Evolutionary conservation across 2,888 invertebrate species (phyloP), one percentile per base, ranked within the genome.

Genomic region (Drepanosiphum platanoidis): DNA sequence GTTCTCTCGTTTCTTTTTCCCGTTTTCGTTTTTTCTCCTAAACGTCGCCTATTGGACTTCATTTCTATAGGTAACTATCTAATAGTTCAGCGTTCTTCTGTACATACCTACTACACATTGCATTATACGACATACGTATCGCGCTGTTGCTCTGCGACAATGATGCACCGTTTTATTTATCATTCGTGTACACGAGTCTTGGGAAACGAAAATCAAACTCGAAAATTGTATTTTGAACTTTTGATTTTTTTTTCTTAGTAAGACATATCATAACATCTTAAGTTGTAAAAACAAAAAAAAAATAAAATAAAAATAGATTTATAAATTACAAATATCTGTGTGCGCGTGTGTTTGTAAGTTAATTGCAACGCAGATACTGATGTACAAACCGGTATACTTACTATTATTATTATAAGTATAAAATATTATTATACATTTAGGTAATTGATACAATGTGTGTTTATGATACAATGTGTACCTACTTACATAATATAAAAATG

Each of bases 21-120:
- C 96, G 0, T 95, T 96, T 89, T 95, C 96, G 5, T 96, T 96
- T 91, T 93, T 96, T 88, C 94, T 96, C 89, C 91, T 96, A n/a
- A 96, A 96, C 89, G 93, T 96, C 87, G 94, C 95, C 22, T 96
- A 96, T 90, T 96, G 96, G 96, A 94, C 94, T 88, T 95, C 95
- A 87, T 96, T 96, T 90, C 91, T 94, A 79, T 91, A 90, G 90
- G 87, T 27, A 22, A n/a, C 32, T 32, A 22, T 22, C 22, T 27
- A n/a, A n/a, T 22, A n/a, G 4, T 18, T 13, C 9, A 30, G 64
- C 11, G 8, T 52, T 52, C 1, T 52, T 52, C 52, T 64, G 64
- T 30, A 64, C 30, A 30, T 64, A 64, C 3, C 27, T 13, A 64
- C 27, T 13, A 64, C 15, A 32, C 8, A 34, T 22, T 68, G 22